These are phyloP conservation scores for Phoebastria nigripes DNA, from an alignment of 2,797 vertebrate species.

Conservation along the genomic window DNA sequence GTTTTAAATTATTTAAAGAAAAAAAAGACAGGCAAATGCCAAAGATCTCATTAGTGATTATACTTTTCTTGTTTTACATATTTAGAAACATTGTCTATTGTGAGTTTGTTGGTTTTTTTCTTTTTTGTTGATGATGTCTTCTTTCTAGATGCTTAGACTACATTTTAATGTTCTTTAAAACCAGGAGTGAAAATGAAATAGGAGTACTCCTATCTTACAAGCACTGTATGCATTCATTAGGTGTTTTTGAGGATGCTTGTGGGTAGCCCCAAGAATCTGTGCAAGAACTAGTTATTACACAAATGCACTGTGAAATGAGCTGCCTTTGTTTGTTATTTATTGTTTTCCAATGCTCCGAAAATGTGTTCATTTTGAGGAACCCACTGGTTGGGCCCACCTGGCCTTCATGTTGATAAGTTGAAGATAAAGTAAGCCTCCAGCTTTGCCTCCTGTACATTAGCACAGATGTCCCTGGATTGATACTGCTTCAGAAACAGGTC, in stretches of 20 bases:
- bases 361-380: not conserved
- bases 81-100: not conserved
- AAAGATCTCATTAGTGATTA: not conserved
- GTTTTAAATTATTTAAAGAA: not conserved
- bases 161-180: not conserved
- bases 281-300: not conserved
- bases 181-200: not conserved
- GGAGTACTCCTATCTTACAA: not conserved
- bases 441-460: not conserved
- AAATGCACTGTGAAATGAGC: not conserved
- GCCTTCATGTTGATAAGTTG: not conserved
- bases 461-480: not conserved
- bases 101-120: not conserved
- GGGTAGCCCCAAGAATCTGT: not conserved
- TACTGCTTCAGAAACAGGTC: not conserved
- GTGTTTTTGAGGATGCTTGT: not conserved
- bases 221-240: not conserved
- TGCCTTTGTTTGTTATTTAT: not conserved
- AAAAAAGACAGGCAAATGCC: not conserved
- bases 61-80: not conserved
- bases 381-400: not conserved
- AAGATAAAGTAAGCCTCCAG: not conserved
- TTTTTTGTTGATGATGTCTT: not conserved
- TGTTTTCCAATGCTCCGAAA: not conserved
- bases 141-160: not conserved